Base-by-base conservation (phyloP, 2,888 invertebrate genomes). In the Tiphia femorata region DNA sequence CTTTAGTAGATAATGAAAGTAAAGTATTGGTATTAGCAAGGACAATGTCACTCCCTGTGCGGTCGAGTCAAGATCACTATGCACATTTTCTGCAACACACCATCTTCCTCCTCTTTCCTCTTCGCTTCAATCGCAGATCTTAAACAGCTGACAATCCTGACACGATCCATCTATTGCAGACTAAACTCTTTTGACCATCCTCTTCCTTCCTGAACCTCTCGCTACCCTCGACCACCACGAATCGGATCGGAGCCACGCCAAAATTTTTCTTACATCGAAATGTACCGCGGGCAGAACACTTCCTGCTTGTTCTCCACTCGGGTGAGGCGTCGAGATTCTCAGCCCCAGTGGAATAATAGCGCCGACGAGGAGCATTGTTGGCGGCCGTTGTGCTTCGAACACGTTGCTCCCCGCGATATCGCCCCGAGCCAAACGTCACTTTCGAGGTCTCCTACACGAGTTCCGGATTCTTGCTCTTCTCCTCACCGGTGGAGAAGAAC, bases 401-500 rank as follows among this genome's bases (percentile, higher is more conserved):
- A 20, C 49, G 44, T 14, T 23, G 42, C 41, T 29, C 27, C 33
- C 30, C 4, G 43, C 23, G 40, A 48, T 40, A 29, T 52, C 8
- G 60, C 60, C 58, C 29, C 48, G 21, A 58, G 60, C 43, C 46
- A 46, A 38, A n/a, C 44, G 52, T 48, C 52, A 59, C 53, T 51
- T 68, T 66, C 69, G 55, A 63, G 62, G 55, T 58, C 62, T 63
- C 40, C n/a, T n/a, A n/a, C 37, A 5, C 6, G 10, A 23, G 69
- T 60, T 63, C 65, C 65, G 67, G 62, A 58, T 59, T 58, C 59
- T 14, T 20, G 41, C 19, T 27, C 25, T 17, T 44, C 37, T 37
- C 21, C 35, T 33, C 33, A 3, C 10, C 8, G 12, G 12, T 8
- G 12, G 14, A 57, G 38, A 57, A 7, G 43, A 57, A 33, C 42